Evolutionary conservation across 1,140 invertebrate species (phyloP), one percentile per base, ranked within the genome.

Genomic region (Drosophila pallidifrons): DNA sequence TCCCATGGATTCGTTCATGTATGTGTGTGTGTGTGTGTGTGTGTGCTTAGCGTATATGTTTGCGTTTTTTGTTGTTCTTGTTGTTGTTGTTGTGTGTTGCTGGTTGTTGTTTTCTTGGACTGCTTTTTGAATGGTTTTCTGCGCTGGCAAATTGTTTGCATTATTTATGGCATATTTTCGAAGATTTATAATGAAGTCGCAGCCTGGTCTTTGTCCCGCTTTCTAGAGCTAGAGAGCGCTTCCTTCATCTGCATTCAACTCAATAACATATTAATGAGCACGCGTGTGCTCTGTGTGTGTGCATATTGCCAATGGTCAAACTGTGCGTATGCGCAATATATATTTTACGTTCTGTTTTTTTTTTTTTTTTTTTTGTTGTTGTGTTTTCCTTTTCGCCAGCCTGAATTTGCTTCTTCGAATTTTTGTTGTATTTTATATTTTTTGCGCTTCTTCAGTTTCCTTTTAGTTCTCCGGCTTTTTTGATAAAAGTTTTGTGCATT

Each of bases 161-260:
- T 85, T 85, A 85, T 85, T 85, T 86, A 85, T 85, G 75, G 82
- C 68, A 85, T 87, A 88, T 87, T 87, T 87, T 89, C 83, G 77
- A 87, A 88, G 83, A 87, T 87, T 88, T 87, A 88, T 88, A 87
- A 87, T 87, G 83, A 75, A 82, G 83, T 80, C 66, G 72, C 79
- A 60, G 58, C 11, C 25, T 52, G 66, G 25, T 58, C 65, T 57
- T 64, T 66, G 66, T 66, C 38, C 45, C 35, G 49, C 38, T 68
- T 70, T 52, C 59, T 77, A 65, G 20, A 25, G 51, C 32, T 57
- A 57, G 55, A 25, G 20, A 25, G 20, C 20, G 20, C 20, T 25
- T 25, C 20, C 59, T 80, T 55, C 59, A 77, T 73, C 63, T 73
- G 64, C 60, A 74, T 60, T 77, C 58, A 63, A 76, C 71, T 79